Evolutionary conservation across 1,140 invertebrate species (phyloP).

Genomic region (Panulirus ornatus): DNA sequence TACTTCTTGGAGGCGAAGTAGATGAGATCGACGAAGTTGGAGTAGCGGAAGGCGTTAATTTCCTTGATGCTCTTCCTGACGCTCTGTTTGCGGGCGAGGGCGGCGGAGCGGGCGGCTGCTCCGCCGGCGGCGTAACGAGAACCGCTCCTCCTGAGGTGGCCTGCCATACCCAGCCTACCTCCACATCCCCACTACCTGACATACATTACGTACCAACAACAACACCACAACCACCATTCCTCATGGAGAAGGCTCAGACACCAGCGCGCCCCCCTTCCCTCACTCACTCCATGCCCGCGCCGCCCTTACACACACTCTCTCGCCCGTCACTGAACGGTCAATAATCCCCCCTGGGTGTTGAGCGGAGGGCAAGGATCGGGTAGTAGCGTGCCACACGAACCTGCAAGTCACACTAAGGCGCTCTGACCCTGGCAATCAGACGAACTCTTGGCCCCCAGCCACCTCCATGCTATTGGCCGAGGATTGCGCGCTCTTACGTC

Average conservation of each 20-base stretch:
- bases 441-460: conserved; percentile 10
- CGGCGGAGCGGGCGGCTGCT: not conserved
- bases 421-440: not conserved
- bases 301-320: no score
- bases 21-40: conserved; percentile 63
- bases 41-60: conserved; percentile 64
- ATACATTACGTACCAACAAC: not conserved
- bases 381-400: not conserved
- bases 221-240: not conserved
- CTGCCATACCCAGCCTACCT: not conserved
- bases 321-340: not conserved
- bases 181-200: not conserved
- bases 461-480: conserved; percentile 4
- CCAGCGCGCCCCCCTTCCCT: not conserved
- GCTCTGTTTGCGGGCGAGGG: conserved; percentile 48
- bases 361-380: not conserved
- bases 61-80: conserved; percentile 59
- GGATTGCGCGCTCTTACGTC: not conserved
- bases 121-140: conserved; percentile 33
- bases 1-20: conserved; percentile 65
- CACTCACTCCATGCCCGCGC: not conserved
- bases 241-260: not conserved
- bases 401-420: conserved; percentile 13
- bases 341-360: no score
- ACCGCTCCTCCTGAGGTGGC: conserved; percentile 25